These are phyloP conservation scores for Latrodectus elegans DNA, from an alignment of 2,888 invertebrate genomes.

Conservation along the genomic window DNA sequence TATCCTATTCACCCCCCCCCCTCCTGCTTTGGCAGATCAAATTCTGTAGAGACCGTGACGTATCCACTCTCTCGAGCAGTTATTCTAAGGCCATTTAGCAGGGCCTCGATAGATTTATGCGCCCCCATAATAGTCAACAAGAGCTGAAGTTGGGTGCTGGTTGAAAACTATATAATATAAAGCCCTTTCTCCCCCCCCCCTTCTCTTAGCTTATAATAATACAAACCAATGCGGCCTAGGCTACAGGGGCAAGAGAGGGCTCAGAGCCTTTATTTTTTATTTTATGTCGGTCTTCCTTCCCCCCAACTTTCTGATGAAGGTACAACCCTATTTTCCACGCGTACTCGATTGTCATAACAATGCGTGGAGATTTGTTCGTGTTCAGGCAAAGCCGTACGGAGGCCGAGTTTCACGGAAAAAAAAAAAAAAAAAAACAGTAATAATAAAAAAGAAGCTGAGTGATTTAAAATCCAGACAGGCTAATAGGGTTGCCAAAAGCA, in stretches of 20 bases:
- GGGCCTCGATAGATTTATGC: slow-evolving; percentile 41
- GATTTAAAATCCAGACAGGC: slow-evolving; percentile 47
- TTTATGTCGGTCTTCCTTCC: background rate
- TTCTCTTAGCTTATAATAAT: slow-evolving; percentile 39
- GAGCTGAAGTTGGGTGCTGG: slow-evolving; percentile 16
- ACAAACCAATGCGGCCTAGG: slow-evolving; percentile 58
- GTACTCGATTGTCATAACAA: slow-evolving; percentile 67
- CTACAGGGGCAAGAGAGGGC: slow-evolving; percentile 11
- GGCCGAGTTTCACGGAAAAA: background rate
- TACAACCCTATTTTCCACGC: slow-evolving; percentile 59
- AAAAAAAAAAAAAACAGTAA: slow-evolving; percentile 24
- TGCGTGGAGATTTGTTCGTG: slow-evolving; percentile 62
- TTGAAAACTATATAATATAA: slow-evolving; percentile 44
- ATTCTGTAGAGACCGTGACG: slow-evolving; percentile 54
- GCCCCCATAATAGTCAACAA: slow-evolving; percentile 32
- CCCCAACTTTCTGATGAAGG: background rate
- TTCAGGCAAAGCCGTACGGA: slow-evolving; percentile 23
- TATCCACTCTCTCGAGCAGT: slow-evolving; percentile 60
- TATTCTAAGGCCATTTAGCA: slow-evolving; percentile 66
- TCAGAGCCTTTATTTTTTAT: slow-evolving; percentile 13
- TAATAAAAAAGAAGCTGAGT: slow-evolving; percentile 52
- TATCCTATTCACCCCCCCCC: slow-evolving; percentile 17
- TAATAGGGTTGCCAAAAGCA: slow-evolving; percentile 37
- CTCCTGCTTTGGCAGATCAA: slow-evolving; percentile 38
- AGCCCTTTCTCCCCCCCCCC: background rate